Evolutionary conservation across 2,113 vertebrate species (phyloP), one percentile per base, ranked within the genome.

Genomic region (Leuciscus idus): DNA sequence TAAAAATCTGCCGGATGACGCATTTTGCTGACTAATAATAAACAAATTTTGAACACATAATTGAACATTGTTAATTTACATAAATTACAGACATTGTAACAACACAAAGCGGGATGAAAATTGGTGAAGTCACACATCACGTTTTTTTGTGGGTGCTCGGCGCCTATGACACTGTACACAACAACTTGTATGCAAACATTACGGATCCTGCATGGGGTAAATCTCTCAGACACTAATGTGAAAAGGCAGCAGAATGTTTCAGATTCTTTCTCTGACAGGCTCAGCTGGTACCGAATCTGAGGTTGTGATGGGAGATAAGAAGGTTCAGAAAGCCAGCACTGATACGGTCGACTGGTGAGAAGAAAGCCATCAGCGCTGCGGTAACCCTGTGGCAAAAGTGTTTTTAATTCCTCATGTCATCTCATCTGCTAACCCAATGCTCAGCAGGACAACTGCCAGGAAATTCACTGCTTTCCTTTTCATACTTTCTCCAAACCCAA

Each of bases 361-460:
- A 39, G 73, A 46, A 72, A 82, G 55, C 77, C 43, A 75, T 13
- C 73, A 74, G 83, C 50, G 19, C 36, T 10, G 66, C 30, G 30
- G 48, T 61, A 59, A 81, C 70, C 55, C 48, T 28, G 61, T 21
- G 30, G 39, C 68, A 85, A 74, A 85, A 43, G 48, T 75, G 81
- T 48, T 86, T 86, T 12, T 75, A 84, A 86, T 86, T 83, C 81
- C 46, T 9, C 68, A 59, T 85, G 48, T 68, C 76, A 66, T 78
- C 48, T 75, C 75, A 59, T 74, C 46, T 79, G 13, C n/a, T 33
- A 55, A 46, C 7, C 72, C 70, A 74, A 19, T 15, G n/a, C 39
- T 10, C 30, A 72, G 33, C 84, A 83, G 46, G n/a, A 55, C 55
- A 6, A 48, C 84, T 80, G 75, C 33, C 81, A 86, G 73, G 5